Base-by-base conservation (phyloP, 2,113 vertebrate species). In the Pachycephala philippinensis region DNA sequence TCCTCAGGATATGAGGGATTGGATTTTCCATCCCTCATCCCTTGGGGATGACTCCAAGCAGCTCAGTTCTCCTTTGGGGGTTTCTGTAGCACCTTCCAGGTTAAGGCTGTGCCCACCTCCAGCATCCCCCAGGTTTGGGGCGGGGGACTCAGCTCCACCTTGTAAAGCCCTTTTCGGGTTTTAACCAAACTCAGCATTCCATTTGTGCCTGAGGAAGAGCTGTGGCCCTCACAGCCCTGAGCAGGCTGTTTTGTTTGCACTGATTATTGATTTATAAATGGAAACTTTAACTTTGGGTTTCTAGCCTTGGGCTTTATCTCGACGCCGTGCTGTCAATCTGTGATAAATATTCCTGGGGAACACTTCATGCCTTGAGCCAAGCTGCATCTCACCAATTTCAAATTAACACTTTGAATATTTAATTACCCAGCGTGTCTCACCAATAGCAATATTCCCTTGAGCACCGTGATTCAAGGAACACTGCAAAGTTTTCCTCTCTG, bases 321-420 rank as follows among this genome's bases (percentile, higher is more conserved):
- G 13, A 26, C 31, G 15, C 47, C 4, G 5, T n/a, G 75, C 87
- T 96, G 92, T 59, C 35, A 2, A 4, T 86, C 79, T 40, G n/a
- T 44, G 89, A 83, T 57, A 86, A 81, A 66, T 63, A 60, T 78
- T 94, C 85, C 6, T 2, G 83, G 50, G 68, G 68, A 87, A 44
- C 84, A 11, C 47, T 86, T 74, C 15, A 21, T 3, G 52, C 88
- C 82, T 84, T 31, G 68, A 87, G 83, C 52, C 72, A 90, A 78
- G 87, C 56, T 87, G 53, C 84, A 28, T 45, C 82, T 93, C 76
- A 60, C 72, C 72, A 33, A 64, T 74, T 87, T n/a, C 66, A 91
- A 74, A 93, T 93, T 66, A 94, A 87, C 71, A 30, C 59, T 61
- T 77, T n/a, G 85, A 90, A 52, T 95, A n/a, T 84, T 96, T 92